Conservation (phyloP, 2,113 vertebrate genomes). For the Proteles cristata region DNA sequence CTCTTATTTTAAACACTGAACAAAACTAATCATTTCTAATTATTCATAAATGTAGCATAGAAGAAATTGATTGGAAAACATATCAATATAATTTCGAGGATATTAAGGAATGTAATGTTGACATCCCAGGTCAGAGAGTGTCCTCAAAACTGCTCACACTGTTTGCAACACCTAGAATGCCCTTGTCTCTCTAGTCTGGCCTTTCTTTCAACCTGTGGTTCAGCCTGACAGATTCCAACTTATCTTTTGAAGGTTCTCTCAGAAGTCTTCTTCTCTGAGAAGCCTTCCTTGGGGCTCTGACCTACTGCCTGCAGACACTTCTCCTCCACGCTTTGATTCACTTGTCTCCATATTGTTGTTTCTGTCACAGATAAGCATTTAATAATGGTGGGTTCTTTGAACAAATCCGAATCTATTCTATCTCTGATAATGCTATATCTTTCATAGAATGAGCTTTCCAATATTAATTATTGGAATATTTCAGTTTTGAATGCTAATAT, state of each 20-base stretch:
- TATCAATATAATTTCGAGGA: background rate
- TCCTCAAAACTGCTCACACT: background rate
- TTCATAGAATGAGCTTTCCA: background rate
- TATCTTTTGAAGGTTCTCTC: background rate
- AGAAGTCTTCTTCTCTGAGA: background rate
- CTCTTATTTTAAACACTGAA: background rate
- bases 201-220: background rate
- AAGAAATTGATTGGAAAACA: background rate
- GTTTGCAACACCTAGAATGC: background rate
- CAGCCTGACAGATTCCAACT: background rate
- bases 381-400: background rate
- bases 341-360: background rate
- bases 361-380: background rate
- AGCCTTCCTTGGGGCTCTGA: background rate
- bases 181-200: background rate
- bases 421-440: background rate
- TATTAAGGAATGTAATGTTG: background rate
- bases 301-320: rapidly evolving
- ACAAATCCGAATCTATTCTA: background rate
- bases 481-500: background rate
- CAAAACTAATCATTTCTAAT: background rate
- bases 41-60: background rate
- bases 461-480: background rate
- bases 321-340: background rate
- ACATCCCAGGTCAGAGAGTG: background rate